Evolutionary conservation across 2,113 vertebrate genomes (phyloP).

Genomic region (Sinocyclocheilus anophthalmus): DNA sequence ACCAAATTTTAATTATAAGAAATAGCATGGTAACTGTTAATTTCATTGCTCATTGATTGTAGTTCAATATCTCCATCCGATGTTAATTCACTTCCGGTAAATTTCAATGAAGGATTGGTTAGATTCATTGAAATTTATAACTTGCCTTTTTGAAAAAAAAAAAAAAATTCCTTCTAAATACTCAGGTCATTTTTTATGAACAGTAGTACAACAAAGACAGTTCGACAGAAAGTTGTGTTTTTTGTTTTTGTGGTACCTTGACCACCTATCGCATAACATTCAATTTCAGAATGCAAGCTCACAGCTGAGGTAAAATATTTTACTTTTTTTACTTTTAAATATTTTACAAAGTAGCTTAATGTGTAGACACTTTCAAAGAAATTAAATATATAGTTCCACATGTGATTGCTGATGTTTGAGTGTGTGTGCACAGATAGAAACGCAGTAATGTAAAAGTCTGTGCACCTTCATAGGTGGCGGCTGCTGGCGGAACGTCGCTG

Average conservation of each 20-base stretch:
- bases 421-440: background rate
- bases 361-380: background rate
- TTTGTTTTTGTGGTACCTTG: background rate
- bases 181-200: background rate
- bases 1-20: too few species aligned
- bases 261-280: background rate
- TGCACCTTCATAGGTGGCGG: conserved; percentile 93
- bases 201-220: background rate
- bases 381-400: background rate
- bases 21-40: too few species aligned
- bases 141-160: too few species aligned
- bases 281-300: background rate
- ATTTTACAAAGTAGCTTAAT: too few species aligned
- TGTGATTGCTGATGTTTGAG: background rate
- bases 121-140: too few species aligned
- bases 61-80: too few species aligned
- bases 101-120: too few species aligned
- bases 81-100: too few species aligned
- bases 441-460: background rate
- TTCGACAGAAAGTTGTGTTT: background rate
- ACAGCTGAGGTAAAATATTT: background rate
- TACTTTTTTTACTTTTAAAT: too few species aligned
- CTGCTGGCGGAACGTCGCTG: conserved; percentile 96
- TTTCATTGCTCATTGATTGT: too few species aligned
- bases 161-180: background rate